phyloP scores from a whole-genome alignment of 2,797 vertebrate genomes.

The Cyprinodon diabolis region DNA sequence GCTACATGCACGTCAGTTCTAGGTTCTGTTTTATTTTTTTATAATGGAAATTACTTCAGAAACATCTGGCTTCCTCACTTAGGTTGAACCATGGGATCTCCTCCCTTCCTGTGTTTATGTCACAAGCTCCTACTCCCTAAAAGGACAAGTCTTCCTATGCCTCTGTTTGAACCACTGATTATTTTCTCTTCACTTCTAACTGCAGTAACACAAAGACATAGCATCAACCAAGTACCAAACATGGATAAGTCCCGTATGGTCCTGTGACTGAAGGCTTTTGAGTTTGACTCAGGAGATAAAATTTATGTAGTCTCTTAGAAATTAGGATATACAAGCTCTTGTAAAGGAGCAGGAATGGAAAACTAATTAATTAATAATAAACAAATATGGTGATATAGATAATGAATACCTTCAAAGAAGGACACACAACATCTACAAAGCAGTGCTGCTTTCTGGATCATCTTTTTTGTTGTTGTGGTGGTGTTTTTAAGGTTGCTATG shows the following conservation, averaged over 20 bases:
- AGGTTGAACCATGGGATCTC: constrained; percentile 27
- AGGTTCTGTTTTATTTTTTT: too few relatives aligned
- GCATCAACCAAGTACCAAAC: neutral
- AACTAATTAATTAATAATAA: too few relatives aligned
- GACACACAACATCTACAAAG: too few relatives aligned
- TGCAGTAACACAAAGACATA: constrained; percentile 5
- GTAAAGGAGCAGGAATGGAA: too few relatives aligned
- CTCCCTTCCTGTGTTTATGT: constrained; percentile 75
- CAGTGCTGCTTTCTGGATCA: too few relatives aligned
- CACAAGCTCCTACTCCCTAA: neutral
- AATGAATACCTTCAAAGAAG: too few relatives aligned
- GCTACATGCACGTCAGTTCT: too few relatives aligned
- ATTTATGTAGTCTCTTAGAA: neutral
- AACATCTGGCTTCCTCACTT: constrained; percentile 43
- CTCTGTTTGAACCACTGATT: constrained; percentile 7
- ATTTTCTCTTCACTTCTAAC: neutral
- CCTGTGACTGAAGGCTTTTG: constrained; percentile 44
- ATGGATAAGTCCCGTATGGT: constrained; percentile 33
- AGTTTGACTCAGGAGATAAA: neutral
- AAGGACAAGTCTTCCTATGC: constrained; percentile 10
- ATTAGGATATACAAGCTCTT: neutral
- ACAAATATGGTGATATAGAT: too few relatives aligned
- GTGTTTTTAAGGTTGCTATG: too few relatives aligned
- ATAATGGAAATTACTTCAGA: constrained; percentile 12
- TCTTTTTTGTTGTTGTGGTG: too few relatives aligned